Conservation (phyloP, 2,888 invertebrate genomes). For the Pilophorus perplexus region DNA sequence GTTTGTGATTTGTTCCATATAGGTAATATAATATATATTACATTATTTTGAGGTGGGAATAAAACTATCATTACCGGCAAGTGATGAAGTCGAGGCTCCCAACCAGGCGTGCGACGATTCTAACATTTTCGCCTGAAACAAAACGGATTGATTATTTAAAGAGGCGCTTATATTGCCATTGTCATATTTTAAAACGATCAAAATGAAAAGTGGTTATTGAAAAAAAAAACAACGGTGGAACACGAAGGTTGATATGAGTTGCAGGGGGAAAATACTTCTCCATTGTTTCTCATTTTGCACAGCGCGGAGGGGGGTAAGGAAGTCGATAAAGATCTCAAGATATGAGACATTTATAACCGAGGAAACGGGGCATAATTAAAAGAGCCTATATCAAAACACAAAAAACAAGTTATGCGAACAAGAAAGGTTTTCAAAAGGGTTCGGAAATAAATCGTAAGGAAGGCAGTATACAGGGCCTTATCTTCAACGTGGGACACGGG, state of each 20-base stretch:
- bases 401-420: constrained; percentile 12
- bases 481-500: constrained; percentile 22
- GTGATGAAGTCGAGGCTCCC: constrained; percentile 82
- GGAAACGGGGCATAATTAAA: constrained; percentile 38
- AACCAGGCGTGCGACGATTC: constrained; percentile 92
- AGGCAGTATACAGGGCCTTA: constrained; percentile 21
- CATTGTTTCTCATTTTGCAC: no score
- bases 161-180: no score
- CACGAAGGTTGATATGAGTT: no score
- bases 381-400: constrained; percentile 13
- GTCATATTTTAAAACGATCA: no score
- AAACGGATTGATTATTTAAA: no score
- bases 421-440: constrained; percentile 10
- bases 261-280: no score
- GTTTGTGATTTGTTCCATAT: no score
- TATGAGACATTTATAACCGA: constrained; percentile 33
- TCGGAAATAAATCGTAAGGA: constrained; percentile 20
- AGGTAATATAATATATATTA: no score
- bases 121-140: constrained; percentile 79
- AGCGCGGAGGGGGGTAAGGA: neutral
- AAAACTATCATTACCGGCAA: constrained; percentile 74
- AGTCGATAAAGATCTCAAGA: constrained; percentile 37
- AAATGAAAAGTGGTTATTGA: no score
- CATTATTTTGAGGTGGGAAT: no score
- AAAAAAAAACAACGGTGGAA: no score